A percentile compares a stretch with the other conserved stretches of the same genome.
phyloP scores from a whole-genome alignment of 92 coral and sea anemone genomes.

The Zoanthus gigantus region DNA sequence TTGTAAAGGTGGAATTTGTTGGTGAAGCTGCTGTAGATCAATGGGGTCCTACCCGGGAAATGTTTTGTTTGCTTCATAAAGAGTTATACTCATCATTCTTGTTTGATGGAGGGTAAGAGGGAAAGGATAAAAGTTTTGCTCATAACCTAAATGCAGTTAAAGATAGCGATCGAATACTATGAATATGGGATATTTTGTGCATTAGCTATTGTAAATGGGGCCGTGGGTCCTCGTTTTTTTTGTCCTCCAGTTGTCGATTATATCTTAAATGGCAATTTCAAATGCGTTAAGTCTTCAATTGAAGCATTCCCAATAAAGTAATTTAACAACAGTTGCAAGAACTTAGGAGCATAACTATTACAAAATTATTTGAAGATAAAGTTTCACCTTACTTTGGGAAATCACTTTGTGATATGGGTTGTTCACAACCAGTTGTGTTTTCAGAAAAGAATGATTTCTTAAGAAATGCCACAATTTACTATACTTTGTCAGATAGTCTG shows the following conservation, averaged over 20 bases:
- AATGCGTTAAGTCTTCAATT: conserved; percentile 47
- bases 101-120: conserved; percentile 12
- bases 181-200: conserved; percentile 65
- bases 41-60: conserved; percentile 20
- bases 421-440: conserved; percentile 13
- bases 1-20: conserved; percentile 33
- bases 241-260: conserved; percentile 65
- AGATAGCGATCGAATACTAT: conserved; percentile 53
- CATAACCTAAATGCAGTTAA: conserved; percentile 60
- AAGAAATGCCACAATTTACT: conserved; percentile 53
- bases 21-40: conserved; percentile 44
- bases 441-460: conserved; percentile 51
- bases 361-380: conserved; percentile 34
- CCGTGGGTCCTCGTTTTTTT: conserved; percentile 74
- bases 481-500: conserved; percentile 50
- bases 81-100: conserved; percentile 16
- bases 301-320: conserved; percentile 57
- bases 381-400: conserved; percentile 35
- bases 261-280: conserved; percentile 52
- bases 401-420: conserved; percentile 32
- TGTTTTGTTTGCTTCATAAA: conserved; percentile 34
- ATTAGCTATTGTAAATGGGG: conserved; percentile 66
- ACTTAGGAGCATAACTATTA: conserved; percentile 15
- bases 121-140: conserved; percentile 60
- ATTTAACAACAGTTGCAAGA: conserved; percentile 31